Conservation (phyloP, 2,113 vertebrate genomes). For the Lathamus discolor region DNA sequence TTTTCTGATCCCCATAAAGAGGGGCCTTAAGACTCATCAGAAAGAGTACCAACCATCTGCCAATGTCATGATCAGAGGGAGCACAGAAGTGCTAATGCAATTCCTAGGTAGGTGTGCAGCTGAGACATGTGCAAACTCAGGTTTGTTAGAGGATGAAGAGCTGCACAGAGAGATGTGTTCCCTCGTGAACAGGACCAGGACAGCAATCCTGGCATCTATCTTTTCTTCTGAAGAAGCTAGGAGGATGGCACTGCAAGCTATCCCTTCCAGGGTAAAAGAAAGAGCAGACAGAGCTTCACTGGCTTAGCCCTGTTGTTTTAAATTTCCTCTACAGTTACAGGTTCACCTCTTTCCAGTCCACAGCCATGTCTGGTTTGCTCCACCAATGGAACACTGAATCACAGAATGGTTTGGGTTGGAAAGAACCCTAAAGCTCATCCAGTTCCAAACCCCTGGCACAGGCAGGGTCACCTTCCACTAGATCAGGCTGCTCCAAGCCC, state of each 20-base stretch:
- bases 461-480: not conserved
- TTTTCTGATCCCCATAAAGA: not conserved
- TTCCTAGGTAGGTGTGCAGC: not conserved
- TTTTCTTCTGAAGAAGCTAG: not conserved
- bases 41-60: not conserved
- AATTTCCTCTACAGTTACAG: not conserved
- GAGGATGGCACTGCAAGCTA: not conserved
- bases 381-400: not conserved
- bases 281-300: not conserved
- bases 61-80: not conserved
- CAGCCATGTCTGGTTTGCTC: not conserved
- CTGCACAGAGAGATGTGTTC: not conserved
- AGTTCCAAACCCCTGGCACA: not conserved
- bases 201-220: not conserved
- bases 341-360: not conserved
- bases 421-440: not conserved
- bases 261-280: not conserved
- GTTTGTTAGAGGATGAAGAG: not conserved
- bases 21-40: not conserved
- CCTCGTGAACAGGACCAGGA: not conserved
- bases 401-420: not conserved
- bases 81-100: not conserved
- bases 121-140: not conserved
- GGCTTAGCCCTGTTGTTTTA: not conserved
- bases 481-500: not conserved